These are phyloP conservation scores for Azemiops feae DNA, from an alignment of 2,113 vertebrate species.

Conservation along the genomic window DNA sequence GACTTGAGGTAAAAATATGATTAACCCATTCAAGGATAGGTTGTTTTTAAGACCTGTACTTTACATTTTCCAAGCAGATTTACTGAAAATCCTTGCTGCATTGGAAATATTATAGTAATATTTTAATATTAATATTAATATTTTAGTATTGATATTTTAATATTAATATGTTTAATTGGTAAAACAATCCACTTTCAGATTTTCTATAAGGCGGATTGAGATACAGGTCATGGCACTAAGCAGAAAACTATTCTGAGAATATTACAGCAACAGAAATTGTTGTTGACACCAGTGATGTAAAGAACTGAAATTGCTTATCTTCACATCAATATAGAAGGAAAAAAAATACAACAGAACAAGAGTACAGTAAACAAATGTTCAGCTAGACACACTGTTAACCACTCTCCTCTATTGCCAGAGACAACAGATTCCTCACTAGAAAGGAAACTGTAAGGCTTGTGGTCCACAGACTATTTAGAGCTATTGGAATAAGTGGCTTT, in stretches of 20 bases:
- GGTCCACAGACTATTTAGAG: not conserved
- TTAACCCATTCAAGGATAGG: not conserved
- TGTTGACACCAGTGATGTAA: constrained; percentile 36
- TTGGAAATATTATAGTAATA: not conserved
- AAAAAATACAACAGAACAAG: constrained; percentile 38
- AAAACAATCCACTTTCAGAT: not conserved
- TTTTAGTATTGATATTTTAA: not conserved
- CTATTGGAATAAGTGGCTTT: constrained; percentile 7
- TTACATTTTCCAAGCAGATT: not conserved
- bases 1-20: accelerated
- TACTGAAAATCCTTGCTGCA: not conserved
- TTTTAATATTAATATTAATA: constrained; percentile 6
- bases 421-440: constrained; percentile 43
- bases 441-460: constrained; percentile 42
- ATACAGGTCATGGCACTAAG: constrained; percentile 41
- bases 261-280: constrained; percentile 55
- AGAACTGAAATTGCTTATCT: constrained; percentile 33
- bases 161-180: constrained; percentile 9
- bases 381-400: constrained; percentile 39
- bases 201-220: constrained; percentile 13
- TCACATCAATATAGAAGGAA: constrained; percentile 35
- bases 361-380: constrained; percentile 47
- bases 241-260: constrained; percentile 10
- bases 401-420: constrained; percentile 57
- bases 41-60: not conserved